These are phyloP conservation scores for Porites evermanni DNA, from an alignment of 92 coral and sea anemone genomes.

Conservation along the genomic window DNA sequence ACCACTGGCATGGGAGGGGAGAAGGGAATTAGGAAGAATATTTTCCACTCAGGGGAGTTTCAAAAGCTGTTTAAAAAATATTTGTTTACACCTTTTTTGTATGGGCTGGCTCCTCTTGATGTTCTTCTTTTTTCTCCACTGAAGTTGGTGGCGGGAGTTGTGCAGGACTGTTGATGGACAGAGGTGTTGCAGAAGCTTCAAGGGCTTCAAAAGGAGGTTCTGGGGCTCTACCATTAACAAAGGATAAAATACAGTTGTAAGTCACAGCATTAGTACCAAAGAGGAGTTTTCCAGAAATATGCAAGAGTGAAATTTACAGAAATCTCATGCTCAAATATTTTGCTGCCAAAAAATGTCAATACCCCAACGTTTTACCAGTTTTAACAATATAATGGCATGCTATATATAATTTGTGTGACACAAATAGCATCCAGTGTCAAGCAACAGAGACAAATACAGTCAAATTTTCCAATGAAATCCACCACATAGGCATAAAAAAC, in stretches of 20 bases:
- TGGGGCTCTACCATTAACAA: constrained; percentile 65
- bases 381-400: no score
- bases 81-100: constrained; percentile 1
- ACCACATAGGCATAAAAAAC: no score
- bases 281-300: no score
- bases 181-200: constrained; percentile 65
- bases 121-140: constrained; percentile 36
- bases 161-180: constrained; percentile 74
- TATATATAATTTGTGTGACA: no score
- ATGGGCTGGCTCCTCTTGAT: background rate
- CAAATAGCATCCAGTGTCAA: no score
- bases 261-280: background rate
- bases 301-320: no score
- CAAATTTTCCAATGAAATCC: no score
- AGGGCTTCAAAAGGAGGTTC: constrained; percentile 81
- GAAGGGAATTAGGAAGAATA: background rate
- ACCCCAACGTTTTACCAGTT: no score
- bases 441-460: no score
- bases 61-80: background rate
- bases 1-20: background rate
- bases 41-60: background rate
- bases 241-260: background rate
- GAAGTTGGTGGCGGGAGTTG: constrained; percentile 41
- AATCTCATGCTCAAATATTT: no score
- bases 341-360: no score